Evolutionary conservation across 2,888 invertebrate genomes (phyloP).

Genomic region (Altica lythri): DNA sequence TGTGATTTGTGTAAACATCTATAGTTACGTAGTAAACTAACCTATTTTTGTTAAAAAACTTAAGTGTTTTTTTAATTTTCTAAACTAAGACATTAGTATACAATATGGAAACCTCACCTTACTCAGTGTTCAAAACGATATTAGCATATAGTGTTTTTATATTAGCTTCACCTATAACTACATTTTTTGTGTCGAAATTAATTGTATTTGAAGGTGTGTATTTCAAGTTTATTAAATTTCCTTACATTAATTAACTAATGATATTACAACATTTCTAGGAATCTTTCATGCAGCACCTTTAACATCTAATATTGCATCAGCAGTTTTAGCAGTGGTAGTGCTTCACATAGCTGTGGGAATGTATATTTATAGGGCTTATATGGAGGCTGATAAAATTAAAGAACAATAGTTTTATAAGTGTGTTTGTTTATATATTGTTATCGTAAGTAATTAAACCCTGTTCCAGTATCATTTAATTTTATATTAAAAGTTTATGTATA

Average conservation of each 20-base stretch:
- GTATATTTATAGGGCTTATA: conserved; percentile 80
- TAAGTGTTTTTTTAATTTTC: too few species aligned
- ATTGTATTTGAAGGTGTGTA: conserved; percentile 69
- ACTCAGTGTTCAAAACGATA: conserved; percentile 72
- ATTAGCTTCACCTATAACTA: conserved; percentile 73
- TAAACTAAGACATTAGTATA: too few species aligned
- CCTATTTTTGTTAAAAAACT: too few species aligned
- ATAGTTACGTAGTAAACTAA: too few species aligned
- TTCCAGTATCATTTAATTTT: too few species aligned
- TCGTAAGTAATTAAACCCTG: too few species aligned
- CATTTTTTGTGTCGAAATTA: conserved; percentile 73
- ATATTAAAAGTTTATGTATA: too few species aligned
- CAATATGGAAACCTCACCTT: too few species aligned
- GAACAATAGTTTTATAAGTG: conserved; percentile 19
- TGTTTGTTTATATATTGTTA: too few species aligned
- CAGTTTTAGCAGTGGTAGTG: conserved; percentile 74
- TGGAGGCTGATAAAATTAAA: conserved; percentile 56
- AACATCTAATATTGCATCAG: conserved; percentile 78
- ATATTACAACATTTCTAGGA: conserved; percentile 53
- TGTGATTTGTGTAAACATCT: too few species aligned
- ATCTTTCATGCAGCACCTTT: conserved; percentile 59
- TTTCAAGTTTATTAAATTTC: not conserved
- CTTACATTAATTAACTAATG: not conserved
- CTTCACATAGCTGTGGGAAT: conserved; percentile 77
- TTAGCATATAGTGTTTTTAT: conserved; percentile 77